Evolutionary conservation across 2,797 vertebrate genomes (phyloP).

Genomic region (Amblyraja radiata): DNA sequence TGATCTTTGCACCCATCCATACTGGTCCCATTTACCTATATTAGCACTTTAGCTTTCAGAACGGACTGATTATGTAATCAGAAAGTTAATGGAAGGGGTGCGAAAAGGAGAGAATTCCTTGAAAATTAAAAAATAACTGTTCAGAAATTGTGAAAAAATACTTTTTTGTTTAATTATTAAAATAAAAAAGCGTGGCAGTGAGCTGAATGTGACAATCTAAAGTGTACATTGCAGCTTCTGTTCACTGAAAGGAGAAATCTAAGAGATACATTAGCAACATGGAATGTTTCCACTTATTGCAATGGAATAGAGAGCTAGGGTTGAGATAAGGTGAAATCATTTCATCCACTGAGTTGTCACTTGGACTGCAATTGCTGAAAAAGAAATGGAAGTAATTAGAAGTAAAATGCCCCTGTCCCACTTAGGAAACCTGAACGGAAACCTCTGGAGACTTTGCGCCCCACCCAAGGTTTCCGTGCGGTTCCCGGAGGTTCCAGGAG

Average conservation of each 20-base stretch:
- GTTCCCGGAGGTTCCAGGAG: too few species aligned
- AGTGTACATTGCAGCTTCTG: not conserved
- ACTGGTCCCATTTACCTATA: too few species aligned
- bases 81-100: not conserved
- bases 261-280: not conserved
- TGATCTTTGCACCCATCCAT: too few species aligned
- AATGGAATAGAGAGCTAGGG: not conserved
- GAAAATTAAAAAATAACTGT: not conserved
- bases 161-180: not conserved
- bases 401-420: too few species aligned
- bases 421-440: too few species aligned
- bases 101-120: not conserved
- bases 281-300: not conserved
- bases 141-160: not conserved
- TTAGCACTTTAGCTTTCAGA: too few species aligned
- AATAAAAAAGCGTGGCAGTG: not conserved
- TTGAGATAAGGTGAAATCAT: not conserved
- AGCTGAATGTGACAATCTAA: not conserved
- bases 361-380: not conserved
- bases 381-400: not conserved
- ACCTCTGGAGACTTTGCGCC: too few species aligned
- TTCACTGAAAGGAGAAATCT: not conserved
- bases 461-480: too few species aligned
- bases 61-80: too few species aligned
- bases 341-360: too few species aligned